Evolutionary conservation across 2,888 invertebrate species (phyloP).

Genomic region (Catocala sponsa): DNA sequence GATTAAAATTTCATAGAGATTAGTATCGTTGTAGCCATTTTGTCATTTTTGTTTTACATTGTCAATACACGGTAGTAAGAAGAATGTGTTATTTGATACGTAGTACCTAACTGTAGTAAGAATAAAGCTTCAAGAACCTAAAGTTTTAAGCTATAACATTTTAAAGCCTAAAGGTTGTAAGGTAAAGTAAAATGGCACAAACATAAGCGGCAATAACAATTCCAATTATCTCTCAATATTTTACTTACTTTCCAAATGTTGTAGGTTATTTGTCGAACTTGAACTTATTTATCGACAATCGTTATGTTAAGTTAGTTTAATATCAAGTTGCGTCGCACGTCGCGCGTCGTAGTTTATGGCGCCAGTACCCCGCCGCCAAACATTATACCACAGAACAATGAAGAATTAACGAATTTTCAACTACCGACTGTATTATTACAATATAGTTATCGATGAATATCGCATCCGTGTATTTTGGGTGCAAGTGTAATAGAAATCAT

Average conservation of each 20-base stretch:
- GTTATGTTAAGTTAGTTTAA: constrained; percentile 43
- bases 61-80: too few species aligned
- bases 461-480: constrained; percentile 22
- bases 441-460: constrained; percentile 23
- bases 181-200: too few species aligned
- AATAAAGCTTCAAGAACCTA: too few species aligned
- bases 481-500: constrained; percentile 26
- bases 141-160: too few species aligned
- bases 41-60: too few species aligned
- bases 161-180: too few species aligned
- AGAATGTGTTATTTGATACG: too few species aligned
- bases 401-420: constrained; percentile 46
- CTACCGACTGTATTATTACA: constrained; percentile 19
- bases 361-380: constrained; percentile 41
- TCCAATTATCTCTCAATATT: not conserved
- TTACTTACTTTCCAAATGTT: constrained; percentile 15
- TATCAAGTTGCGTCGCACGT: constrained; percentile 50
- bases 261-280: constrained; percentile 17
- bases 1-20: too few species aligned
- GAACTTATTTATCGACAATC: constrained; percentile 39
- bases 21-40: too few species aligned
- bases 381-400: constrained; percentile 47
- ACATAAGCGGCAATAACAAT: too few species aligned
- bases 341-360: constrained; percentile 46
- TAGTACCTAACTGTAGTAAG: too few species aligned